Base-by-base conservation (phyloP, 2,113 vertebrate genomes). In the Dolichallabes microphthalmus region DNA sequence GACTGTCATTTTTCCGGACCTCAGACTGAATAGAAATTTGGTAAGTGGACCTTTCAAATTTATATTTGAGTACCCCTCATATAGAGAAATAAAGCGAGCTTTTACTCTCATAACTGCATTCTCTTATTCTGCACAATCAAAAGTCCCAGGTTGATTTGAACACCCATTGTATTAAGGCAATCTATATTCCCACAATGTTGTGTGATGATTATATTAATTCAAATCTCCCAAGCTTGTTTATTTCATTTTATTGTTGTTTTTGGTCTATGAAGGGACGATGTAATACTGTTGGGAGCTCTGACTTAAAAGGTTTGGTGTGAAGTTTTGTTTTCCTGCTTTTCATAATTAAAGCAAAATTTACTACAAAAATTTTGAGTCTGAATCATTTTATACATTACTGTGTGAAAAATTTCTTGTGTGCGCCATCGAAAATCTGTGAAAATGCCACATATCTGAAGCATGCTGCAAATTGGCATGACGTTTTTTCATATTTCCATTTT, bases 321-420 rank as follows among this genome's bases (percentile, higher is more conserved):
- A 73, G 14, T 85, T 14, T 71, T 8, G 39, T 60, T 83, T 76
- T 61, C 19, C 52, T 66, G 58, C 15, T 76, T 63, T 84, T 20
- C 19, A 50, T 32, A 2, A 76, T 53, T 32, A 84, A 84, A 84
- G 60, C 58, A 8, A 45, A 8, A 45, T 45, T 45, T 45, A 45
- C 45, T 45, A 8, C 45, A 27, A 83, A 32, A 25, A 22, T 4
- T 15, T 50, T 19, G 25, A 22, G 58, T 22, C n/a, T 64, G 58
- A 25, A 12, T 50, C 3, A 2, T 60, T 82, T 57, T 12, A 11
- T 57, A 57, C 52, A 57, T 27, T 27, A 77, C 20, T 50, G 5
- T 45, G 25, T 20, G 32, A 30, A 30, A 32, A 68, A 8, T 14
- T 4, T 32, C 8, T 7, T 68, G 12, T 27, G 30, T 19, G 19